Evolutionary conservation across 2,888 invertebrate genomes (phyloP).

Genomic region (Ophion obscuratus): DNA sequence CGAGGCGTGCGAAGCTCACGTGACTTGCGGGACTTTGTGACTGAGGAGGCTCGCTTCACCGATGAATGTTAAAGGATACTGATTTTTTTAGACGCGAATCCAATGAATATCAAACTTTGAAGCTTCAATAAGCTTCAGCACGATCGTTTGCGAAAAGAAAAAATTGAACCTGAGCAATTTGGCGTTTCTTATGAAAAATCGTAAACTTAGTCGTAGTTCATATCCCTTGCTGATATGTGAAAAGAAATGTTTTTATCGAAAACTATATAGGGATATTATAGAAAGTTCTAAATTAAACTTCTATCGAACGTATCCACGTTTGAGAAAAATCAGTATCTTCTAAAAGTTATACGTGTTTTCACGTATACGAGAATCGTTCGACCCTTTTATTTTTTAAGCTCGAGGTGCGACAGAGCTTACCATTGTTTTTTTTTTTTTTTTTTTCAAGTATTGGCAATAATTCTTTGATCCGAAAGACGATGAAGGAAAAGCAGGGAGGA

Average conservation of each 20-base stretch:
- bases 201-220: not conserved
- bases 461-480: not conserved
- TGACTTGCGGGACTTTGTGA: not conserved
- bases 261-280: not conserved
- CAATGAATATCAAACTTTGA: not conserved
- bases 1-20: too few relatives aligned
- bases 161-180: not conserved
- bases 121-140: not conserved
- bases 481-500: not conserved
- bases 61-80: not conserved
- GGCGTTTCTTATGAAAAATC: not conserved
- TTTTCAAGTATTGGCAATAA: not conserved
- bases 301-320: not conserved
- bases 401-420: not conserved
- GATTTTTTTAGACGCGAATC: not conserved
- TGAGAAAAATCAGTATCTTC: not conserved
- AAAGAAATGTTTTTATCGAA: too few relatives aligned
- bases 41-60: not conserved
- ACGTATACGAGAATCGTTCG: not conserved
- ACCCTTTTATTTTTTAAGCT: not conserved
- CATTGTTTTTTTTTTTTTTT: slow-evolving; percentile 19
- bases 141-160: not conserved
- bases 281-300: not conserved
- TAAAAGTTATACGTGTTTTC: not conserved
- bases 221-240: too few relatives aligned